Evolutionary conservation across 1,140 invertebrate species (phyloP).

Genomic region (Formica exsecta): DNA sequence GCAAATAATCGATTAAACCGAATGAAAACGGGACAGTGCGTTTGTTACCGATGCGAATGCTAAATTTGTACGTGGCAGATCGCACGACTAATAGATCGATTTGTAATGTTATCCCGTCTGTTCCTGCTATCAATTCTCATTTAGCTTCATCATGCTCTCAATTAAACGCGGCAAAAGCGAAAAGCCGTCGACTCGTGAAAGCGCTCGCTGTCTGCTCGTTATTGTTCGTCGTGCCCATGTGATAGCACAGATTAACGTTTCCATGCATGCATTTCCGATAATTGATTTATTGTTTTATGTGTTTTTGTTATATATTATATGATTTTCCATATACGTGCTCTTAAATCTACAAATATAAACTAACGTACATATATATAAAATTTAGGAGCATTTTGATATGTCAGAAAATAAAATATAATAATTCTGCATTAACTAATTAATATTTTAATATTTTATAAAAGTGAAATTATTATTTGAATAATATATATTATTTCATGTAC

Average conservation of each 20-base stretch:
- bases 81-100: slow-evolving; percentile 14
- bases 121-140: slow-evolving; percentile 18
- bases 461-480: too few species aligned
- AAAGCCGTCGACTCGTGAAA: neutral
- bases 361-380: too few species aligned
- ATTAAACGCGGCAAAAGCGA: slow-evolving; percentile 17
- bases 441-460: too few species aligned
- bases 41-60: neutral
- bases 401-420: too few species aligned
- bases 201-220: neutral
- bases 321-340: neutral
- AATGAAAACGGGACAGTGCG: neutral
- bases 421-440: too few species aligned
- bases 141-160: neutral
- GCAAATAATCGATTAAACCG: neutral
- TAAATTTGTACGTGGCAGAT: slow-evolving; percentile 13
- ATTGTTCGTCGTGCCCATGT: neutral
- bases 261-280: neutral
- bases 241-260: neutral
- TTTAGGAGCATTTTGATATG: too few species aligned
- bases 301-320: neutral
- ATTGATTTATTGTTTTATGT: neutral
- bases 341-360: too few species aligned
- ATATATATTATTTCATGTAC: too few species aligned
- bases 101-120: neutral